Percentiles rank a stretch among this genome's conserved stretches.
These are phyloP conservation scores for Lacerta bilineata DNA, from an alignment of 2,797 vertebrate genomes.

Conservation along the genomic window DNA sequence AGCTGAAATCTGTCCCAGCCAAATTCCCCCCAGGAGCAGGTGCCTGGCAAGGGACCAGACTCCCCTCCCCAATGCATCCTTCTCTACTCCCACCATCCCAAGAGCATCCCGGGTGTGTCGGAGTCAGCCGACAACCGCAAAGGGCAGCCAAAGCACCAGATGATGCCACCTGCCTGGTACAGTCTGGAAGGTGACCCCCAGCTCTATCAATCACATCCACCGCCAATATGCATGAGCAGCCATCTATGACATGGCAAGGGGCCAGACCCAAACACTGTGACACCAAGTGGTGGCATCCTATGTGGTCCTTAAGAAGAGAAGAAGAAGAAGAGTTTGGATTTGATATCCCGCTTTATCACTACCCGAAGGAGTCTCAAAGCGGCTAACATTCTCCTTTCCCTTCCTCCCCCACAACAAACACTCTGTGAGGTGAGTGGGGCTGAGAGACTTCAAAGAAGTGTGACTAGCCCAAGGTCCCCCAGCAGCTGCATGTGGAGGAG, in stretches of 20 bases:
- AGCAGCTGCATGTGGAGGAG: too few relatives aligned
- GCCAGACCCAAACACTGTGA: neutral
- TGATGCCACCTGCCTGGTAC: slow-evolving; percentile 7
- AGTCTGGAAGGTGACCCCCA: slow-evolving; percentile 31
- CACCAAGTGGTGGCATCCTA: neutral
- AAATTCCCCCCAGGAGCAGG: slow-evolving; percentile 19
- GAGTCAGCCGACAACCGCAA: slow-evolving; percentile 42
- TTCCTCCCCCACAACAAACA: too few relatives aligned
- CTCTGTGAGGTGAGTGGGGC: too few relatives aligned
- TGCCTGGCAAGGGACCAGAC: slow-evolving; percentile 31
- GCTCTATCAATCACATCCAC: slow-evolving; percentile 36
- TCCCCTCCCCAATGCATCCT: slow-evolving; percentile 22
- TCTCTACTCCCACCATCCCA: slow-evolving; percentile 22
- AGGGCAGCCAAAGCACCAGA: slow-evolving; percentile 42
- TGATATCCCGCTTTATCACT: too few relatives aligned
- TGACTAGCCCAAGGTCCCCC: too few relatives aligned
- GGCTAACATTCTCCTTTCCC: too few relatives aligned
- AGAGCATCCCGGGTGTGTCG: slow-evolving; percentile 26
- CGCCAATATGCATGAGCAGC: neutral
- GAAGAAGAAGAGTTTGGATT: too few relatives aligned
- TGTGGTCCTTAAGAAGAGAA: too few relatives aligned
- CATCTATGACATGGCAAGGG: slow-evolving; percentile 27
- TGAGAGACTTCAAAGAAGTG: too few relatives aligned
- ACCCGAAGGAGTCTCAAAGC: too few relatives aligned
- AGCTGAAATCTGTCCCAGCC: neutral